Conservation (phyloP, 2,797 vertebrate genomes). For the Amniataba percoides region DNA sequence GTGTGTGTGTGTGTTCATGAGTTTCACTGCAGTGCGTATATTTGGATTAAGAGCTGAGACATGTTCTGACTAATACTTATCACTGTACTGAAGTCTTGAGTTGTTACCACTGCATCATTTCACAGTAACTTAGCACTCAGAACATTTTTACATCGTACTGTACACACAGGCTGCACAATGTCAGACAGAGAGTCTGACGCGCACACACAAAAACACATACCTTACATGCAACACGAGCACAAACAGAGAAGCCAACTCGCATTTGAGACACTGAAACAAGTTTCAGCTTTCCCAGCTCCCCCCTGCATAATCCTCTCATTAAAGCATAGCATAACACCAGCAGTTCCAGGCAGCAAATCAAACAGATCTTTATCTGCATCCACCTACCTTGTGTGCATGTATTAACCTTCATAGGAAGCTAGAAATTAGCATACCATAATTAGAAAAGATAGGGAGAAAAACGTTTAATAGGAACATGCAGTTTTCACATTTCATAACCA, state of each 20-base stretch:
- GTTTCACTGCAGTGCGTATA: conserved; percentile 45
- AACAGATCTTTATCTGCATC: conserved; percentile 71
- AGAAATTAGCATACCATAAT: conserved; percentile 66
- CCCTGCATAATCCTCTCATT: conserved; percentile 66
- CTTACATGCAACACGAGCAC: conserved; percentile 38
- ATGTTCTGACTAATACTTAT: conserved; percentile 75
- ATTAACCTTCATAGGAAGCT: conserved; percentile 63
- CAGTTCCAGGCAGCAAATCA: conserved; percentile 67
- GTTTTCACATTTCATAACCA: conserved; percentile 31
- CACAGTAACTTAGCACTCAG: conserved; percentile 42
- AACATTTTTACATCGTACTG: conserved; percentile 45
- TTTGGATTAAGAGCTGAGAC: conserved; percentile 68
- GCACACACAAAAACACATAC: conserved; percentile 22
- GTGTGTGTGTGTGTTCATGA: conserved; percentile 15
- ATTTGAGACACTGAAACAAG: conserved; percentile 57
- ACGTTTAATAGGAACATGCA: conserved; percentile 11
- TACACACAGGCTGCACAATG: background rate
- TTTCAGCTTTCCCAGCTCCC: conserved; percentile 53
- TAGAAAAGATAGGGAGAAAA: conserved; percentile 51
- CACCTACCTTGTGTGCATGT: conserved; percentile 52
- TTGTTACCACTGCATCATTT: conserved; percentile 17
- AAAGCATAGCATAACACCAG: conserved; percentile 58
- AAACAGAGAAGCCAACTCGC: conserved; percentile 36
- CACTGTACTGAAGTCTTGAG: conserved; percentile 22
- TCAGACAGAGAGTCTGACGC: conserved; percentile 1